Conservation (phyloP, 2,797 vertebrate species). For the Odontamblyopus lacepedii region DNA sequence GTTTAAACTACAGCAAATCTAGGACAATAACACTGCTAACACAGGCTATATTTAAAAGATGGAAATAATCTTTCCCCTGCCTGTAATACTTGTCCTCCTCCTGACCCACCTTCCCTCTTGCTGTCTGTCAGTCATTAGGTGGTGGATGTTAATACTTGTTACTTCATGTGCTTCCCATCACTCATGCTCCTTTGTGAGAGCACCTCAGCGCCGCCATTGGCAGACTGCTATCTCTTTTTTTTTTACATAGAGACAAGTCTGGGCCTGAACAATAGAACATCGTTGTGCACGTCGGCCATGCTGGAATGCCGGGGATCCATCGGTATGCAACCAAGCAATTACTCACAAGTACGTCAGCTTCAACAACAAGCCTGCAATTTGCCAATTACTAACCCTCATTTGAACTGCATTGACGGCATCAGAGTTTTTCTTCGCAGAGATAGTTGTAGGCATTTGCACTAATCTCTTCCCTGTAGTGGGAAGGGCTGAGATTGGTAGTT, state of each 20-base stretch:
- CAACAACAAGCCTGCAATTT: conserved; percentile 54
- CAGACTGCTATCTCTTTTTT: conserved; percentile 57
- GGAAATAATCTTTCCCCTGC: too few relatives aligned
- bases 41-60: too few relatives aligned
- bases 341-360: conserved; percentile 68
- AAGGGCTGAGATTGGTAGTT: conserved; percentile 5
- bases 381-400: conserved; percentile 47
- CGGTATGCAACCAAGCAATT: conserved; percentile 72
- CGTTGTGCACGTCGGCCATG: conserved; percentile 66
- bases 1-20: neutral
- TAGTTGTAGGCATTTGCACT: conserved; percentile 29
- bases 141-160: conserved; percentile 53
- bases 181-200: conserved; percentile 43
- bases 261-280: conserved; percentile 71
- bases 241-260: conserved; percentile 64
- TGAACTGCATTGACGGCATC: conserved; percentile 46
- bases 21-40: too few relatives aligned
- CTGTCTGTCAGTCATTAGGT: conserved; percentile 17
- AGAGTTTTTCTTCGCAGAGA: conserved; percentile 25
- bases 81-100: neutral
- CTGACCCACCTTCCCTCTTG: neutral
- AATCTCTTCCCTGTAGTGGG: conserved; percentile 26
- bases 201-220: conserved; percentile 49
- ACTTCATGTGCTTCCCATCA: conserved; percentile 55
- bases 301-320: conserved; percentile 67